phyloP scores from a whole-genome alignment of 2,797 vertebrate genomes.

The Myripristis murdjan region DNA sequence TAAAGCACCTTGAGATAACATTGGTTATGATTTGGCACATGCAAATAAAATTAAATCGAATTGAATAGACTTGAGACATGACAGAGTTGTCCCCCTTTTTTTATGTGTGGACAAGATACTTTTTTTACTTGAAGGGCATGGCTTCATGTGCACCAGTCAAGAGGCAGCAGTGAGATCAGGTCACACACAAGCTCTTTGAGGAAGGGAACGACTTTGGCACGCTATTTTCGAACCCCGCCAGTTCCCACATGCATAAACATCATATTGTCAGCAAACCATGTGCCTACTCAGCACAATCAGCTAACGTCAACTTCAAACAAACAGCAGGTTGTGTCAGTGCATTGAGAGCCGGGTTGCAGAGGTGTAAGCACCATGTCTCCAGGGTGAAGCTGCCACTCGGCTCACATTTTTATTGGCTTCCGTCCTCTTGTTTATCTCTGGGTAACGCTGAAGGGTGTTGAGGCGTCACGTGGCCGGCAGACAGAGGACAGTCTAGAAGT shows the following conservation, averaged over 20 bases:
- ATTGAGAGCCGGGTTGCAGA: constrained; percentile 2
- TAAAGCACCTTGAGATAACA: too few relatives aligned
- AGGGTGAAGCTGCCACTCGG: background rate
- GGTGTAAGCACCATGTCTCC: constrained; percentile 12
- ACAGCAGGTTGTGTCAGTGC: constrained; percentile 8
- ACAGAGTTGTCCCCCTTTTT: too few relatives aligned
- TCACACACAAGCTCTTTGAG: background rate
- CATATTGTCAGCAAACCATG: constrained; percentile 8
- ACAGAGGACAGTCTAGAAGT: constrained; percentile 25
- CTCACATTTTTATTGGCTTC: constrained; percentile 10
- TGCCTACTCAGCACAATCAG: constrained; percentile 23
- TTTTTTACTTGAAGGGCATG: too few relatives aligned
- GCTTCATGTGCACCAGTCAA: background rate
- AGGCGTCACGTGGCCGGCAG: constrained; percentile 10
- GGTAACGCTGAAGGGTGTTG: constrained; percentile 13
- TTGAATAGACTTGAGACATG: too few relatives aligned
- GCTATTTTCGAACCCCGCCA: background rate
- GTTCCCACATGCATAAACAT: background rate
- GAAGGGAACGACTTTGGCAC: background rate
- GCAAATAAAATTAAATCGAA: too few relatives aligned
- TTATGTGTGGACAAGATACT: too few relatives aligned
- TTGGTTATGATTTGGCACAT: too few relatives aligned
- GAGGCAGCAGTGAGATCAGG: background rate
- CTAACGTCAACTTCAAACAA: constrained; percentile 6
- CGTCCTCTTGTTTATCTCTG: constrained; percentile 22